Percentiles rank a stretch among this genome's conserved stretches.
Conservation (phyloP, 2,888 invertebrate genomes). For the Eudasyphora cyanicolor region DNA sequence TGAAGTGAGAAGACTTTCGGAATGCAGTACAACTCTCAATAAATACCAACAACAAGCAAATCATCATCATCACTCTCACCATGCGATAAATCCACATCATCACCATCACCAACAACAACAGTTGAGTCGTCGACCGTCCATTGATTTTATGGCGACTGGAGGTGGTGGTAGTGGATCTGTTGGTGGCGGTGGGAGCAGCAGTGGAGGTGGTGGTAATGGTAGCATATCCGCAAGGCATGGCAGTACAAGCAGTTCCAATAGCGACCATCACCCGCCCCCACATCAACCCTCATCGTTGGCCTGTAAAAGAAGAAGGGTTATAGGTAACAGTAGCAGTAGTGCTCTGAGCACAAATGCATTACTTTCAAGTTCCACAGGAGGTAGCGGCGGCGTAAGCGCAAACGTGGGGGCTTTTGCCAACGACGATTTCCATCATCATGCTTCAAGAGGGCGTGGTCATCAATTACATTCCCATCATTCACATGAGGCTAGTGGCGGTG, state of each 20-base stretch:
- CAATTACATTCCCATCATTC: constrained; percentile 81
- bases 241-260: constrained; percentile 71
- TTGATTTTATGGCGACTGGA: constrained; percentile 79
- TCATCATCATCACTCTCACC: constrained; percentile 68
- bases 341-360: constrained; percentile 58
- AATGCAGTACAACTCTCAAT: constrained; percentile 71
- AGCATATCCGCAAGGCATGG: constrained; percentile 71
- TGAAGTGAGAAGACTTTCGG: constrained; percentile 82
- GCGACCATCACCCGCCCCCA: constrained; percentile 68
- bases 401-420: constrained; percentile 67
- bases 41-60: constrained; percentile 69
- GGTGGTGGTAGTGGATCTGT: constrained; percentile 67
- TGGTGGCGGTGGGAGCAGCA: constrained; percentile 66
- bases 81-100: constrained; percentile 69
- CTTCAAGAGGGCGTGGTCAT: constrained; percentile 81
- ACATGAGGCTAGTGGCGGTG: constrained; percentile 82
- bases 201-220: constrained; percentile 60
- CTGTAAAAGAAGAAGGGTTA: constrained; percentile 82
- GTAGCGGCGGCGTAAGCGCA: constrained; percentile 41
- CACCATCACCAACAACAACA: constrained; percentile 70
- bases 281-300: constrained; percentile 74
- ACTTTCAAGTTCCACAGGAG: constrained; percentile 50
- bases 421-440: constrained; percentile 79
- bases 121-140: constrained; percentile 81
- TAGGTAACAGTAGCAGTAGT: constrained; percentile 69